Conservation (phyloP, 1,140 invertebrate species). For the Cydia amplana region DNA sequence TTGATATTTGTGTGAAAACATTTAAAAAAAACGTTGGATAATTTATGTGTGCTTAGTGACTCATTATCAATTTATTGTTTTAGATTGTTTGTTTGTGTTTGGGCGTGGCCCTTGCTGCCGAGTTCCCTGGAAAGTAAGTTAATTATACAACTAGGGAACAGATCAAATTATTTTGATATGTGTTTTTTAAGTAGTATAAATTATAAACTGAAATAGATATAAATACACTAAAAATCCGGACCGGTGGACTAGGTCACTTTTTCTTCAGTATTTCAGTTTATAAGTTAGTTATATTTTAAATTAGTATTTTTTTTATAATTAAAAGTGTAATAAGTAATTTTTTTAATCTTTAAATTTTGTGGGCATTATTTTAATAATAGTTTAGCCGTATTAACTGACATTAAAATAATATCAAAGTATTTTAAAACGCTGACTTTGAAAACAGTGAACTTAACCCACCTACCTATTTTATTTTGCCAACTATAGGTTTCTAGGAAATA, state of each 20-base stretch:
- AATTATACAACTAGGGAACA: no score
- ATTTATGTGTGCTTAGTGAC: conserved; percentile 10
- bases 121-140: conserved; percentile 42
- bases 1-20: conserved; percentile 18
- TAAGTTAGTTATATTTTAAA: conserved; percentile 37
- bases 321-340: neutral
- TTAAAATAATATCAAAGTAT: neutral
- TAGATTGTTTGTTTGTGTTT: conserved; percentile 56
- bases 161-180: no score
- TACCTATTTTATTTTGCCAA: neutral
- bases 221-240: no score
- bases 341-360: neutral
- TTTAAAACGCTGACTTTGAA: neutral
- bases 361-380: neutral
- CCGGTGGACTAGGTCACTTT: no score
- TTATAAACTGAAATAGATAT: no score
- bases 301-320: conserved; percentile 5
- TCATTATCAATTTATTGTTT: conserved; percentile 40
- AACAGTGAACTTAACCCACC: neutral
- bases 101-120: conserved; percentile 55
- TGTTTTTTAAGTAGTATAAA: no score
- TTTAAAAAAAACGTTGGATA: neutral
- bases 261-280: no score
- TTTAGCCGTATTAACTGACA: neutral
- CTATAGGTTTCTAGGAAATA: neutral